These are phyloP conservation scores for Telmatherina bonti DNA, from an alignment of 2,797 vertebrate genomes.

Conservation along the genomic window DNA sequence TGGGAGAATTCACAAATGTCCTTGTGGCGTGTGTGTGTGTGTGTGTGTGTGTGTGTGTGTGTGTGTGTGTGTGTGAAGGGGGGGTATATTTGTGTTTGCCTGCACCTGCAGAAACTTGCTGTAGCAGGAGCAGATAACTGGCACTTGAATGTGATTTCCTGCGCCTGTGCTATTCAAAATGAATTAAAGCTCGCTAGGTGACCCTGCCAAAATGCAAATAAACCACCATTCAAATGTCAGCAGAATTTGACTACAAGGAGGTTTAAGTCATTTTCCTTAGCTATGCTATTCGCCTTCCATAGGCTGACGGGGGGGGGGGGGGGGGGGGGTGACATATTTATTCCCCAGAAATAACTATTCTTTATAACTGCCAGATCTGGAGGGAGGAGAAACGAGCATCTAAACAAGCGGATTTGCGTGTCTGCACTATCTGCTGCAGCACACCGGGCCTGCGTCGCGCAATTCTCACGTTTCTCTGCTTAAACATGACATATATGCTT, in stretches of 20 bases:
- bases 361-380: constrained; percentile 25
- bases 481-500: constrained; percentile 1
- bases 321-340: constrained; percentile 14
- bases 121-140: constrained; percentile 44
- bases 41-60: neutral
- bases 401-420: constrained; percentile 7
- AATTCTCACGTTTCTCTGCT: neutral
- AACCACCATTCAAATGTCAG: constrained; percentile 65
- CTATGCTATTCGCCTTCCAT: constrained; percentile 41
- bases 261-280: constrained; percentile 60
- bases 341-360: constrained; percentile 44
- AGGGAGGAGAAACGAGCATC: constrained; percentile 1
- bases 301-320: too few species aligned
- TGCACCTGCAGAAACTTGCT: constrained; percentile 46
- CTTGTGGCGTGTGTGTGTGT: neutral
- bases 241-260: constrained; percentile 54
- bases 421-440: constrained; percentile 29
- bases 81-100: constrained; percentile 1
- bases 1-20: neutral
- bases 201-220: constrained; percentile 72
- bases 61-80: neutral
- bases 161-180: constrained; percentile 49
- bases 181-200: constrained; percentile 40
- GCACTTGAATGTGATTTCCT: constrained; percentile 58
- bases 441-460: neutral